These are phyloP conservation scores for Polietes domitor DNA, from an alignment of 2,888 invertebrate genomes.

Conservation along the genomic window DNA sequence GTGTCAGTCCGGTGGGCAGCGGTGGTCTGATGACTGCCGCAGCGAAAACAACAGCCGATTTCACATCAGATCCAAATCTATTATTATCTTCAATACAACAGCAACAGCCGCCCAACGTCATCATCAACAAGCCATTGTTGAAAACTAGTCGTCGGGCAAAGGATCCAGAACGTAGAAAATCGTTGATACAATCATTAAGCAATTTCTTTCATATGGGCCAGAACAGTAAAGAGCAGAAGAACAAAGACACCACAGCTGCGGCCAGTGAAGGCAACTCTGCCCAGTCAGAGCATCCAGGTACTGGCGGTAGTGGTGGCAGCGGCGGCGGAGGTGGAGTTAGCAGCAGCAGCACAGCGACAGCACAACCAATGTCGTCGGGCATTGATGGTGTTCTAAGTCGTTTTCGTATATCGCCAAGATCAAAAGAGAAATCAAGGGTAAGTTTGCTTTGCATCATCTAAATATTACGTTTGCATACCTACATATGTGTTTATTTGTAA, in stretches of 20 bases:
- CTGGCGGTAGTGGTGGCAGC: slow-evolving; percentile 71
- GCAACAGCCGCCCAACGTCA: slow-evolving; percentile 59
- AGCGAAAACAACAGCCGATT: slow-evolving; percentile 72
- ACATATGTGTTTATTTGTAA: slow-evolving; percentile 12
- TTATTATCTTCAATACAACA: slow-evolving; percentile 74
- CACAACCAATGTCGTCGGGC: slow-evolving; percentile 68
- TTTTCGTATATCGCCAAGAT: slow-evolving; percentile 84
- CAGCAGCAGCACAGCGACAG: slow-evolving; percentile 60
- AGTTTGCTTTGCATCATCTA: slow-evolving; percentile 65
- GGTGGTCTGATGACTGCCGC: slow-evolving; percentile 67
- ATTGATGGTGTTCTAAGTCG: slow-evolving; percentile 82
- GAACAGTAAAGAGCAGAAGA: slow-evolving; percentile 80
- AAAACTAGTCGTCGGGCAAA: slow-evolving; percentile 79
- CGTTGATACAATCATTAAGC: slow-evolving; percentile 91
- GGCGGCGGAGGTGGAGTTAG: slow-evolving; percentile 74
- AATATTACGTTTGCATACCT: background rate
- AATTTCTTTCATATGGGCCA: slow-evolving; percentile 89
- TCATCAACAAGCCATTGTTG: slow-evolving; percentile 48
- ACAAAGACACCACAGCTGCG: slow-evolving; percentile 76
- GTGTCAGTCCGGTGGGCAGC: slow-evolving; percentile 47
- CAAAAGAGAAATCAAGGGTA: slow-evolving; percentile 86
- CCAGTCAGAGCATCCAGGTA: slow-evolving; percentile 83
- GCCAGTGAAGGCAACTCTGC: slow-evolving; percentile 82
- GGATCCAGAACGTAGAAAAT: slow-evolving; percentile 88
- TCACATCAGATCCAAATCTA: slow-evolving; percentile 84